phyloP scores from a whole-genome alignment of 2,888 invertebrate species.

The Caenorhabditis macrosperma region DNA sequence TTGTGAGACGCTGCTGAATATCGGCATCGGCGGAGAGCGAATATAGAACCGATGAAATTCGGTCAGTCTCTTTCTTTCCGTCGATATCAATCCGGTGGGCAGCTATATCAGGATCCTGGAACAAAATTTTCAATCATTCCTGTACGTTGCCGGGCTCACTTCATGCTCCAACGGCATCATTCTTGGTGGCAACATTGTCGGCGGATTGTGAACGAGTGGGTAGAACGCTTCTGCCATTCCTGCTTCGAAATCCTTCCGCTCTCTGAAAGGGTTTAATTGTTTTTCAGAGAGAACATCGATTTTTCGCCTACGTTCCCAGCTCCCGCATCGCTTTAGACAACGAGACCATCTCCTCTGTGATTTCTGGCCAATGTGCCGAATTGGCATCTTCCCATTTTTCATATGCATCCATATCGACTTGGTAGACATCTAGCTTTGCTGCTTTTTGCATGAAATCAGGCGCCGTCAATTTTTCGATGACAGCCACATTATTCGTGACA shows the following conservation, averaged over 20 bases:
- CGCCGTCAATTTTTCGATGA: constrained; percentile 54
- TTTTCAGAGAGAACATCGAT: neutral
- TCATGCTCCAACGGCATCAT: constrained; percentile 11
- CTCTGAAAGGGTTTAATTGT: constrained; percentile 20
- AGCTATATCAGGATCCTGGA: too few species aligned
- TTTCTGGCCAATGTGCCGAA: constrained; percentile 52
- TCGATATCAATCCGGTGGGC: too few species aligned
- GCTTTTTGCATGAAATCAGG: constrained; percentile 45
- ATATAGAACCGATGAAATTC: too few species aligned
- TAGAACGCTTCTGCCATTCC: constrained; percentile 51
- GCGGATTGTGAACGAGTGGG: constrained; percentile 37
- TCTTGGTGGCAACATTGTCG: constrained; percentile 37
- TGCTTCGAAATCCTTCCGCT: constrained; percentile 44
- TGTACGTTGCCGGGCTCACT: neutral
- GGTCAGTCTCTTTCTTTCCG: too few species aligned
- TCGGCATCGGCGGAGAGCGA: constrained; percentile 7
- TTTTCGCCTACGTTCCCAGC: constrained; percentile 30
- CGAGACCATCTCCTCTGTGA: constrained; percentile 36
- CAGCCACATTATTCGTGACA: constrained; percentile 47
- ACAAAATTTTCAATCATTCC: too few species aligned
- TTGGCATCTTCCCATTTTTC: constrained; percentile 33
- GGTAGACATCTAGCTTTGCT: neutral
- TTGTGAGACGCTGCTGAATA: constrained; percentile 10
- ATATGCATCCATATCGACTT: constrained; percentile 17
- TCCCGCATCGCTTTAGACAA: constrained; percentile 37